Evolutionary conservation across 1,140 invertebrate genomes (phyloP).

Genomic region (Bradysia coprophila): DNA sequence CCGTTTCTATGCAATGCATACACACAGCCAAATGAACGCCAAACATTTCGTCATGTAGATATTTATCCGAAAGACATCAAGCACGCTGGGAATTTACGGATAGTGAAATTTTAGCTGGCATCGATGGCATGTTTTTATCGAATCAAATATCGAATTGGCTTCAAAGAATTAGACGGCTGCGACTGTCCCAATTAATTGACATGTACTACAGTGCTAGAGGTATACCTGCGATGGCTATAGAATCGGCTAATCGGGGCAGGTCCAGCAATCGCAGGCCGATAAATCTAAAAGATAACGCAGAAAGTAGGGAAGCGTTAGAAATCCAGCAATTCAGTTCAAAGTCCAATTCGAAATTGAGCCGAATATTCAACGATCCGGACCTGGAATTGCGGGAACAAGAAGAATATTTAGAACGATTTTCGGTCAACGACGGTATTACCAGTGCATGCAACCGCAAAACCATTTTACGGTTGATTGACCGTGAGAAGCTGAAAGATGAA

Average conservation of each 20-base stretch:
- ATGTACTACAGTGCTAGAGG: conserved; percentile 49
- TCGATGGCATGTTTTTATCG: conserved; percentile 44
- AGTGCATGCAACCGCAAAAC: conserved; percentile 1
- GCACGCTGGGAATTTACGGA: conserved; percentile 38
- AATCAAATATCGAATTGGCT: conserved; percentile 30
- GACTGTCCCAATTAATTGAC: conserved; percentile 42
- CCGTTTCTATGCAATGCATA: no score
- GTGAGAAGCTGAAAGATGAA: conserved; percentile 2
- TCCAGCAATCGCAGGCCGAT: conserved; percentile 9
- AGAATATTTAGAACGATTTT: conserved; percentile 1
- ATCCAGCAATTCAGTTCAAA: conserved; percentile 13
- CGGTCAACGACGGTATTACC: neutral
- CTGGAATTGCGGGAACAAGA: neutral
- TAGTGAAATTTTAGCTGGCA: conserved; percentile 40
- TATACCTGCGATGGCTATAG: conserved; percentile 17
- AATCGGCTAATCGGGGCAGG: conserved; percentile 21
- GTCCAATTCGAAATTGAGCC: conserved; percentile 14
- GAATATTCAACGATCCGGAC: neutral
- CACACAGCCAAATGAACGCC: no score
- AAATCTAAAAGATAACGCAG: no score
- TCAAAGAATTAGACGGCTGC: conserved; percentile 25
- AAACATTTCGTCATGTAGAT: no score
- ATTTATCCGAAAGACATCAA: conserved; percentile 23
- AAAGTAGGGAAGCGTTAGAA: neutral
- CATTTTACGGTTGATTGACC: conserved; percentile 1